Evolutionary conservation across 2,797 vertebrate species (phyloP), one percentile per base, ranked within the genome.

Genomic region (Enteromius radiatus): DNA sequence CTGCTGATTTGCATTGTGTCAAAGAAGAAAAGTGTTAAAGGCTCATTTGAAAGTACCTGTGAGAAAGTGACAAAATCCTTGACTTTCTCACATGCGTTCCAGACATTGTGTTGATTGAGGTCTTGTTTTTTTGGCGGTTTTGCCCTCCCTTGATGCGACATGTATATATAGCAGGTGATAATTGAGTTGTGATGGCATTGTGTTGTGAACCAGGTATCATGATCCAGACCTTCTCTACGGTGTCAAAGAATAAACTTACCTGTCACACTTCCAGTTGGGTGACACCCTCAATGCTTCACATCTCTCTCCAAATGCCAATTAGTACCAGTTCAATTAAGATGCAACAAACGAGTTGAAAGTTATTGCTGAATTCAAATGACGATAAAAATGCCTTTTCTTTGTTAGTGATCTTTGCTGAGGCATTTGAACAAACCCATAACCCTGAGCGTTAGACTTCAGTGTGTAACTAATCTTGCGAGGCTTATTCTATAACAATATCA

Each of bases 111-210:
- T 89, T 89, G 86, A 88, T 87, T 89, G 86, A 87, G 78, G 78
- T 83, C 84, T 85, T 84, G 67, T 87, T 86, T 69, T 76, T 78
- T 78, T 65, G 81, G 81, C 80, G 67, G 84, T 88, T 84, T 61
- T 86, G 76, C 80, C 52, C 73, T 84, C 82, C 80, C 80, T 67
- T 77, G 81, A 76, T 81, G 36, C 1, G 83, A 81, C 88, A 85
- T 92, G 91, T 93, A 94, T 93, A 94, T 94, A 93, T 92, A 93
- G 92, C 92, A 94, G 90, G 93, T 93, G 94, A 92, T 94, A 94
- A 95, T 95, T 94, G 91, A 93, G 91, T 90, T 88, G 90, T 87
- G 90, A 92, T 93, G 92, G 88, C 90, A 89, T 93, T 94, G 91
- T 93, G 88, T 87, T 86, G 28, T 63, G 69, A 70, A 84, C 70